Percentiles rank a stretch among this genome's conserved stretches.
Conservation (phyloP, 2,797 vertebrate species). For the Antrozous pallidus region DNA sequence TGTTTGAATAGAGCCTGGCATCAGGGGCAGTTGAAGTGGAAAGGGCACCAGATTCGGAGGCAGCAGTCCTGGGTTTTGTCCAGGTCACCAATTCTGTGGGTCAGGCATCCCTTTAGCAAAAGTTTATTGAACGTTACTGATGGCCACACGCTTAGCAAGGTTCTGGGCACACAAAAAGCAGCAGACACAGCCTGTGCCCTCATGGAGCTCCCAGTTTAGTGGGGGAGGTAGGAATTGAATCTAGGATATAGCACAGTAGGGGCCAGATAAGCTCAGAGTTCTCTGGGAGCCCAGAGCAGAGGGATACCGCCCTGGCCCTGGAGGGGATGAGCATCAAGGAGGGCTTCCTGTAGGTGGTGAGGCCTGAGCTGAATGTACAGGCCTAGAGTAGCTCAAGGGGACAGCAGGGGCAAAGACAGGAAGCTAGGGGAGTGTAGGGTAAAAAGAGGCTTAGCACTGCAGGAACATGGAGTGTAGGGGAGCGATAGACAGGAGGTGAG, state of each 20-base stretch:
- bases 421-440: not conserved
- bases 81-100: not conserved
- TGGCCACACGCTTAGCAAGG: not conserved
- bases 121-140: not conserved
- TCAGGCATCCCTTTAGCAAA: not conserved
- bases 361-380: not conserved
- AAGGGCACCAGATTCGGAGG: not conserved
- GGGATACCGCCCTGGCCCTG: not conserved
- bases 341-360: slow-evolving; percentile 21
- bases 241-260: not conserved
- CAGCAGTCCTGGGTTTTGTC: not conserved
- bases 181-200: not conserved
- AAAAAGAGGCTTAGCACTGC: no score
- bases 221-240: not conserved
- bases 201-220: not conserved
- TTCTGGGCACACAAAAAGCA: not conserved
- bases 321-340: not conserved
- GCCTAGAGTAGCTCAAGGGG: not conserved
- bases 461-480: not conserved
- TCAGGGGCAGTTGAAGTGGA: not conserved
- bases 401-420: not conserved
- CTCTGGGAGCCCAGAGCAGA: not conserved
- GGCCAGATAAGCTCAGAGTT: not conserved
- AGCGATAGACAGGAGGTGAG: not conserved
- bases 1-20: not conserved